phyloP scores from a whole-genome alignment of 92 coral and sea anemone species.

The Meandrina meandrites region DNA sequence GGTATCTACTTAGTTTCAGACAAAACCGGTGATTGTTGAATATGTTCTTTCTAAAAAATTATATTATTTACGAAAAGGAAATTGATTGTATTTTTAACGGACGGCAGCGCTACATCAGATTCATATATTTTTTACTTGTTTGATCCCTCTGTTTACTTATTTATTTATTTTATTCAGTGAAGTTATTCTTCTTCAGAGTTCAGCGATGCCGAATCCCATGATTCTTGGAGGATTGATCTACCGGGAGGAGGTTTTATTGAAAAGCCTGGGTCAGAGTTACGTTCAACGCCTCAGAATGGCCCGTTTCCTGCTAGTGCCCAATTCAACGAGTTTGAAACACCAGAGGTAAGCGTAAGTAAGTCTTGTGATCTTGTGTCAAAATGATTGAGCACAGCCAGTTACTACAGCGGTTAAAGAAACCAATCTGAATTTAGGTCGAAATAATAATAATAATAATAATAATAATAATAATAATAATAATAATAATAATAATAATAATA shows the following conservation, averaged over 20 bases:
- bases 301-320: background rate
- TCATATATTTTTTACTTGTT: background rate
- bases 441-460: too few species aligned
- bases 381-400: background rate
- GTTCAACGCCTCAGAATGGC: background rate
- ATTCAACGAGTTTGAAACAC: conserved; percentile 18
- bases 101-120: too few species aligned
- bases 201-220: background rate
- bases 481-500: too few species aligned
- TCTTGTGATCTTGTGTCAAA: background rate
- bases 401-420: background rate
- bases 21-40: too few species aligned
- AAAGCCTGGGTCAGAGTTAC: conserved; percentile 12
- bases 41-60: background rate
- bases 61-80: background rate
- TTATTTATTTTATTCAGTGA: too few species aligned
- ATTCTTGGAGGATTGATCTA: conserved; percentile 30
- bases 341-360: conserved; percentile 18
- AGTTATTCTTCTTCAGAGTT: background rate
- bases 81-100: background rate
- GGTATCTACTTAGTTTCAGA: too few species aligned
- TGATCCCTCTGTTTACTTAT: background rate
- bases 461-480: too few species aligned
- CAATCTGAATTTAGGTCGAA: background rate
- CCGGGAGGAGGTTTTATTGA: conserved; percentile 48